Percentiles rank a stretch among this genome's conserved stretches.
These are phyloP conservation scores for Nephrotoma appendiculata DNA, from an alignment of 2,888 invertebrate species.

Conservation along the genomic window DNA sequence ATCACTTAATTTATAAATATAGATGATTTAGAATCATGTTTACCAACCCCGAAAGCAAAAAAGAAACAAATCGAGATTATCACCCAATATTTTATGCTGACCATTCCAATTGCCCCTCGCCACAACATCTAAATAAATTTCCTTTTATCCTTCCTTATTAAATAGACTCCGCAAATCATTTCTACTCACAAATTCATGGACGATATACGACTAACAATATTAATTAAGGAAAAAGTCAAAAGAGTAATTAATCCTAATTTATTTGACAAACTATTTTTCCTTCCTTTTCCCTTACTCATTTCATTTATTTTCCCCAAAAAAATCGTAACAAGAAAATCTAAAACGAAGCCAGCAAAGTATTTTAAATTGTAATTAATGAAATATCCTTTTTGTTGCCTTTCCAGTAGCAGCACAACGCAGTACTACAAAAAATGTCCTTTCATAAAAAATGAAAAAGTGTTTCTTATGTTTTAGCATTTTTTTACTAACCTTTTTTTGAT, in stretches of 20 bases:
- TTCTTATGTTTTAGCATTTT: neutral
- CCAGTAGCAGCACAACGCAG: neutral
- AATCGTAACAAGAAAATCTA: neutral
- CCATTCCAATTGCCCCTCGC: neutral
- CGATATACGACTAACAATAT: neutral
- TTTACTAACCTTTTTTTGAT: neutral
- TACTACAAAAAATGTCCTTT: neutral
- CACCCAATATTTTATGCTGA: neutral
- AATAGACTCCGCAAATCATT: neutral
- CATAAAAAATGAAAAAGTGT: neutral
- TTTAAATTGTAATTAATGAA: neutral
- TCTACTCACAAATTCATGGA: neutral
- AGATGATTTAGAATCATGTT: neutral
- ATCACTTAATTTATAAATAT: neutral
- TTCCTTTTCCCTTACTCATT: neutral
- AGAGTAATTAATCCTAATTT: neutral
- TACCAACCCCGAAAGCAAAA: neutral
- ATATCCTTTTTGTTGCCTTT: neutral
- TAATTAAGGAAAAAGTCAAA: neutral
- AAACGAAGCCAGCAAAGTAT: neutral
- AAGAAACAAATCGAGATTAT: neutral
- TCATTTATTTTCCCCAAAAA: neutral
- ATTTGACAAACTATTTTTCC: neutral
- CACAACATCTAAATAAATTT: neutral
- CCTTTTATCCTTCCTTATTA: neutral